A percentile compares a stretch with the other conserved stretches of the same genome.
Evolutionary conservation across 2,888 invertebrate genomes (phyloP).

Genomic region (Clepsis dumicolana): DNA sequence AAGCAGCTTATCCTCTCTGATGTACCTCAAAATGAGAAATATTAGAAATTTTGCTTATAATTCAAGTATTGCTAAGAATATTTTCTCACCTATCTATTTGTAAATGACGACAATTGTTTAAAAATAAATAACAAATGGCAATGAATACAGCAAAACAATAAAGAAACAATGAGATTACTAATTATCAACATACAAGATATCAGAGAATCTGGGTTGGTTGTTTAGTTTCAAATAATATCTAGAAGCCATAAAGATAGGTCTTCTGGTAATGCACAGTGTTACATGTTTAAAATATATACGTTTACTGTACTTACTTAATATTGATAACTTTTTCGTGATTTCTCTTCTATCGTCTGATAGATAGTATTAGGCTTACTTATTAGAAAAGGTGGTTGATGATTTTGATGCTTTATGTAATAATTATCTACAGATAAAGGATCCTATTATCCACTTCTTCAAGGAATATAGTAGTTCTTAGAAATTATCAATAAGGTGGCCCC

Average conservation of each 20-base stretch:
- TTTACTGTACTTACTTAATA: too few species aligned
- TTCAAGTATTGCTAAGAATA: background rate
- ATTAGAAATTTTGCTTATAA: background rate
- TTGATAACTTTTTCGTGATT: background rate
- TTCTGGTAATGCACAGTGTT: background rate
- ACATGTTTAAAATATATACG: too few species aligned
- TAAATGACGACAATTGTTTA: background rate
- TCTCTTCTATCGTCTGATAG: background rate
- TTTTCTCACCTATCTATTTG: background rate
- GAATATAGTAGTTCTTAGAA: background rate
- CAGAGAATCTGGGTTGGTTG: slow-evolving; percentile 4
- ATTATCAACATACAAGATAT: background rate
- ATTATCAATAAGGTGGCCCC: slow-evolving; percentile 15
- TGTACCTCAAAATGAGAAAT: too few species aligned
- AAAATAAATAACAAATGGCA: background rate
- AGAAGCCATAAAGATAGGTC: slow-evolving; percentile 3
- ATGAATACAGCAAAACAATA: slow-evolving; percentile 9
- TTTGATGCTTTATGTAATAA: background rate
- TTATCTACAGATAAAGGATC: background rate
- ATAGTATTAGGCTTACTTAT: too few species aligned
- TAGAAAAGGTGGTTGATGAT: background rate
- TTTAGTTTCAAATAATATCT: slow-evolving; percentile 1
- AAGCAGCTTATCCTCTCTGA: background rate
- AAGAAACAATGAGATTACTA: slow-evolving; percentile 6
- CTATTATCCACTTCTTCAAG: background rate